Evolutionary conservation across 1,140 invertebrate species (phyloP), one percentile per base, ranked within the genome.

Genomic region (Danaus plexippus): DNA sequence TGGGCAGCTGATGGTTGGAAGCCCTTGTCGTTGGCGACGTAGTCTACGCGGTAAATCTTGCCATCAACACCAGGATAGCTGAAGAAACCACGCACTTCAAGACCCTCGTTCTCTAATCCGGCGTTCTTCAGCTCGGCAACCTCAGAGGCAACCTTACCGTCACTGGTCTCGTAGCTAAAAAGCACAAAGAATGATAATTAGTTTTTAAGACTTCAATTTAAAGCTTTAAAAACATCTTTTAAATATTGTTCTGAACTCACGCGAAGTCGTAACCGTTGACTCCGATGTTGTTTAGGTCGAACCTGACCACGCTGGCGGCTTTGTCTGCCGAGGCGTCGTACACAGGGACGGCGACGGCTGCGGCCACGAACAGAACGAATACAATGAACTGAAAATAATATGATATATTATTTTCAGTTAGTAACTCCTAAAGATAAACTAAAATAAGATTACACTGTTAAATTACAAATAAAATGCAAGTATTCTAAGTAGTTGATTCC

Each of bases 71-170:
- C 91, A 15, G 87, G 66, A 85, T 89, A 92, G 46, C 83, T 84
- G 81, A 85, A 91, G 43, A 82, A 83, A 13, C 91, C 91, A 1
- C 85, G 80, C 11, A 92, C 90, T 1, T 86, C 83, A 1, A 92
- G 64, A 10, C 85, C 85, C 61, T 91, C 89, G 59, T 91, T 89
- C 43, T 92, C 90, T 9, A 88, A 75, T 42, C 91, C 91, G 11
- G 73, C 67, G 61, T 91, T 91, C 52, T 88, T 86, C 2, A 92
- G 59, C 11, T 87, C 71, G 3, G 87, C 91, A 0, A 32, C 11
- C 45, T 80, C 73, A 68, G 91, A 90, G 1, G 88, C 85, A 4
- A 73, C 65, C 47, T 88, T 88, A 22, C 91, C 91, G 60, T 92
- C 88, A 60, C 88, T 90, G 9, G 91, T 88, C 66, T 91, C 88